Evolutionary conservation across 2,113 vertebrate genomes (phyloP), one percentile per base, ranked within the genome.

Genomic region (Rallus limicola): DNA sequence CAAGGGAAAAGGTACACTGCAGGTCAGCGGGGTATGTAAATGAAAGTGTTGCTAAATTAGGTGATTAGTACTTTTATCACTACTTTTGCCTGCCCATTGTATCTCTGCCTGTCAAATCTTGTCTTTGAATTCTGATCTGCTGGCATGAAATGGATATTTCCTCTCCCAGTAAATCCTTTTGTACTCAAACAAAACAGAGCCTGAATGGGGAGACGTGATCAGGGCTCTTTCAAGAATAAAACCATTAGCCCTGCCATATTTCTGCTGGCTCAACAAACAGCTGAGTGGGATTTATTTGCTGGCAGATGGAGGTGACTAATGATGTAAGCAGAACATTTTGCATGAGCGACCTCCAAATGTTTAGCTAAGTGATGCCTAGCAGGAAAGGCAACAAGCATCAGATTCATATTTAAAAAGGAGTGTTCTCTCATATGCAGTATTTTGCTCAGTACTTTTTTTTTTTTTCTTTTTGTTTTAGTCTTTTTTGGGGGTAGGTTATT

Each of bases 241-340:
- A 67, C 40, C 0, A 0, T 62, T 86, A 65, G 31, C 23, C n/a
- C n/a, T 92, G 40, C 44, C 12, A 5, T 80, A 59, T 69, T 92
- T 85, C 63, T 92, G n/a, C 75, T 82, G 67, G 29, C 44, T 91
- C 78, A 91, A 65, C 36, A 72, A 69, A 64, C 65, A 90, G 74
- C 82, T 77, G 78, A 85, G n/a, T 74, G 3, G 20, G 55, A 76
- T 91, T 95, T 95, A 79, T 95, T 84, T 89, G 34, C 86, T 95
- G 84, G 70, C 74, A 90, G 58, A 82, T 70, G 70, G 84, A 90
- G 44, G 48, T 76, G 53, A 46, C 64, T 93, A 77, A 85, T 44
- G 77, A 79, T 85, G 31, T 55, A 83, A 90, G 68, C 71, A 80
- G 67, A 90, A 70, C 23, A 38, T 55, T 95, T 87, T 94, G 29